Evolutionary conservation across 2,797 vertebrate genomes (phyloP).

Genomic region (Oreochromis grahami): DNA sequence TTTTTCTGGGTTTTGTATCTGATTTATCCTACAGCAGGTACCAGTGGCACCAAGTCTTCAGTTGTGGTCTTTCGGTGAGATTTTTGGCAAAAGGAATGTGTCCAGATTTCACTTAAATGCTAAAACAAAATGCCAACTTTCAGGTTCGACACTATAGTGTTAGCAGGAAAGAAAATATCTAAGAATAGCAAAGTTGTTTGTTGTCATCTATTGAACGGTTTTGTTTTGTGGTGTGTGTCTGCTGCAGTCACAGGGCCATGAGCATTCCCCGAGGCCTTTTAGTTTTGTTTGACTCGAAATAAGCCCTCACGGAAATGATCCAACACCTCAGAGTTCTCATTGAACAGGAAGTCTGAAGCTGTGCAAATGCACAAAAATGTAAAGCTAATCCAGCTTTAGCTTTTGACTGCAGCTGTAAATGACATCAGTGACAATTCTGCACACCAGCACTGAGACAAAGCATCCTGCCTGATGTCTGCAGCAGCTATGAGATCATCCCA

Average conservation of each 20-base stretch:
- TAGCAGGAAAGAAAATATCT: background rate
- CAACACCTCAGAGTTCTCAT: rapidly evolving
- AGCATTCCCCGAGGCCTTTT: background rate
- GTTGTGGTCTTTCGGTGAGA: background rate
- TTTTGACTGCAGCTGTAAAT: background rate
- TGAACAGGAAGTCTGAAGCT: background rate
- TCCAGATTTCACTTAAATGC: background rate
- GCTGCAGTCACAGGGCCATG: background rate
- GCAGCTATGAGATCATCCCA: slow-evolving; percentile 49
- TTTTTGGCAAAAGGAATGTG: background rate
- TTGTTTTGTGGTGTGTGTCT: background rate
- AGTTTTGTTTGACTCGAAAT: background rate
- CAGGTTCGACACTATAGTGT: background rate
- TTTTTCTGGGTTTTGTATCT: background rate
- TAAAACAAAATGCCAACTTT: background rate
- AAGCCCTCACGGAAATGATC: background rate
- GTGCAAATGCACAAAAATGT: background rate
- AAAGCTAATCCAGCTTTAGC: background rate
- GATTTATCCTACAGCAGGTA: background rate
- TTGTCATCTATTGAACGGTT: background rate
- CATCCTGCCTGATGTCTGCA: slow-evolving; percentile 29
- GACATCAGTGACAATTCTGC: background rate
- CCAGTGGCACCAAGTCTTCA: background rate
- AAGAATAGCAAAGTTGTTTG: background rate
- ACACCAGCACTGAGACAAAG: slow-evolving; percentile 34